phyloP scores from a whole-genome alignment of 2,113 vertebrate genomes.

The Nansenia antarctica region DNA sequence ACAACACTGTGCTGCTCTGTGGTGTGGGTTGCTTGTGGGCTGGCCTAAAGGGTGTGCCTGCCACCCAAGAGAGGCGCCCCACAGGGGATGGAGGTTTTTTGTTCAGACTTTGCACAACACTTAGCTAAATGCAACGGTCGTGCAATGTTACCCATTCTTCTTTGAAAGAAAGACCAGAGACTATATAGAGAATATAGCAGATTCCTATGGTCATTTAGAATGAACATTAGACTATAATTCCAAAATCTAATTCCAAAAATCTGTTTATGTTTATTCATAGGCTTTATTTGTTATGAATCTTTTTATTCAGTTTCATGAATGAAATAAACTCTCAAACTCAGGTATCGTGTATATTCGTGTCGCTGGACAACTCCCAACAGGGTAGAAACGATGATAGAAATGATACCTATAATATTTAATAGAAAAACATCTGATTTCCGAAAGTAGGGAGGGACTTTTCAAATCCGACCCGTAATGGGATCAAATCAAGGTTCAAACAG shows the following conservation, averaged over 20 bases:
- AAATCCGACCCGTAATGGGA: not conserved
- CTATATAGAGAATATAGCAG: not conserved
- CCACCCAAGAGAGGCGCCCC: slow-evolving; percentile 34
- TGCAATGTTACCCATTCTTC: slow-evolving; percentile 25
- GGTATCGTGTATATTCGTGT: too few relatives aligned
- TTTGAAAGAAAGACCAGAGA: slow-evolving; percentile 18
- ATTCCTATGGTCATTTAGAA: not conserved
- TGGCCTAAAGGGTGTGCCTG: slow-evolving; percentile 57
- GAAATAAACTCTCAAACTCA: too few relatives aligned
- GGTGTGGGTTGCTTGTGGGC: slow-evolving; percentile 47
- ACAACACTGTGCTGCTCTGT: slow-evolving; percentile 33
- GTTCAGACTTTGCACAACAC: slow-evolving; percentile 66
- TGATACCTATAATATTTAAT: too few relatives aligned
- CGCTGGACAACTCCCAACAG: too few relatives aligned
- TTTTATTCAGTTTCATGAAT: too few relatives aligned
- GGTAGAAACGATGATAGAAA: too few relatives aligned
- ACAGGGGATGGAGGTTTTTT: slow-evolving; percentile 57
- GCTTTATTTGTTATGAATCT: too few relatives aligned
- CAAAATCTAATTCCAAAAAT: too few relatives aligned
- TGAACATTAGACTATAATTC: too few relatives aligned
- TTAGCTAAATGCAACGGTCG: slow-evolving; percentile 56
- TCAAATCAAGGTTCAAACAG: not conserved
- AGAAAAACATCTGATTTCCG: too few relatives aligned
- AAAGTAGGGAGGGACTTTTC: not conserved
- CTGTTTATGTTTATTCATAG: too few relatives aligned